Evolutionary conservation across 30 jellyfish, hydroid and myxozoan species (phyloP), one percentile per base, ranked within the genome.

Genomic region (Hydra vulgaris): DNA sequence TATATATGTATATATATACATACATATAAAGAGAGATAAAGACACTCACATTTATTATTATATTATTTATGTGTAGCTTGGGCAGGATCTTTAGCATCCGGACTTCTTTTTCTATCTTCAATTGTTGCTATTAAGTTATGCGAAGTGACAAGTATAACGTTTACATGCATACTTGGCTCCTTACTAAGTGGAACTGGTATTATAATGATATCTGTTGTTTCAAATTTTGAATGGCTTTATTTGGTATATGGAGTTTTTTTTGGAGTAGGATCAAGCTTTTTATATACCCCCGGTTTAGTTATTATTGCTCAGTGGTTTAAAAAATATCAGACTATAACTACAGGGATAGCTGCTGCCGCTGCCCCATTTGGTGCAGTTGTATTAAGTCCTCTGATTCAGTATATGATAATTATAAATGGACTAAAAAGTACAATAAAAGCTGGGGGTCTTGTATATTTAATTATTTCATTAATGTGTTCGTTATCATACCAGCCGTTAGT

Each of bases 21-120:
- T 40, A 12, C 5, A 40, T 3, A 40, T 3, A 40, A 40, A 12
- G 12, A 40, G 12, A 40, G 61, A 40, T 3, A 40, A 40, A 12
- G 61, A 40, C 61, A 3, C 5, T 3, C 61, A 40, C 5, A 40
- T 3, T 12, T 5, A 3, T 40, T 40, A 3, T 40, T 54, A 53
- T 25, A 22, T 18, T 80, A 74, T 88, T 54, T 74, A 26, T 66
- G 72, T 79, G n/a, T 76, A 92, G 98, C 98, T 0, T 86, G 98
- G 96, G 95, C 86, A 79, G 98, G 98, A 53, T 92, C 98, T 3
- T 23, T 87, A 27, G 87, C 98, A 18, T 86, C 95, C 25, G 98
- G 95, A 0, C 82, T 94, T 25, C 80, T 92, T 53, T 92, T 92
- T 83, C 81, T 92, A 22, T 87, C 86, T 76, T 88, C 98, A 20